These are phyloP conservation scores for Creontiades dilutus DNA, from an alignment of 2,888 invertebrate species.

Conservation along the genomic window DNA sequence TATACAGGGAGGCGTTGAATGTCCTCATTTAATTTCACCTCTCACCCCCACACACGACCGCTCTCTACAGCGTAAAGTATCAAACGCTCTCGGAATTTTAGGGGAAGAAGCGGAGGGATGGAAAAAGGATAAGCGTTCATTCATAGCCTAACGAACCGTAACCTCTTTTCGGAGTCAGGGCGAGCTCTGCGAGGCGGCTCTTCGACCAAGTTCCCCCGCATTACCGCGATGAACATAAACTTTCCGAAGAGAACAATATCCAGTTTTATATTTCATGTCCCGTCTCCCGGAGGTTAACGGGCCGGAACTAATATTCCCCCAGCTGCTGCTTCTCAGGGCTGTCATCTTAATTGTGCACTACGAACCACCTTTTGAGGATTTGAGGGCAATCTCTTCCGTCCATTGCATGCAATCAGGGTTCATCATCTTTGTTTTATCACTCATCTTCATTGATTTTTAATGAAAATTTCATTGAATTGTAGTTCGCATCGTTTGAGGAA, in stretches of 20 bases:
- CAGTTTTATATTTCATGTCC: conserved; percentile 5
- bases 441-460: too few relatives aligned
- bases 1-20: too few relatives aligned
- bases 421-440: too few relatives aligned
- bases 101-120: neutral
- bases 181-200: neutral
- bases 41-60: neutral
- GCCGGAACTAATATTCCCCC: neutral
- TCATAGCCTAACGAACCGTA: conserved; percentile 23
- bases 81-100: neutral
- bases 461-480: too few relatives aligned
- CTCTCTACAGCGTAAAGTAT: neutral
- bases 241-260: conserved; percentile 7
- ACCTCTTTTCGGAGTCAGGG: neutral
- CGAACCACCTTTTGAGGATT: too few relatives aligned
- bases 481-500: too few relatives aligned
- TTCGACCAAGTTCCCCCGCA: neutral
- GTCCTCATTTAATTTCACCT: neutral
- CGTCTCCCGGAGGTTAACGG: neutral
- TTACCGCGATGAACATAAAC: neutral
- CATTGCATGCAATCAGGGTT: too few relatives aligned
- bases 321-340: neutral
- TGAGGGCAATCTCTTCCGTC: too few relatives aligned
- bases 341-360: neutral
- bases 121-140: conserved; percentile 38